Evolutionary conservation across 2,888 invertebrate species (phyloP).

Genomic region (Keiferia lycopersicella): DNA sequence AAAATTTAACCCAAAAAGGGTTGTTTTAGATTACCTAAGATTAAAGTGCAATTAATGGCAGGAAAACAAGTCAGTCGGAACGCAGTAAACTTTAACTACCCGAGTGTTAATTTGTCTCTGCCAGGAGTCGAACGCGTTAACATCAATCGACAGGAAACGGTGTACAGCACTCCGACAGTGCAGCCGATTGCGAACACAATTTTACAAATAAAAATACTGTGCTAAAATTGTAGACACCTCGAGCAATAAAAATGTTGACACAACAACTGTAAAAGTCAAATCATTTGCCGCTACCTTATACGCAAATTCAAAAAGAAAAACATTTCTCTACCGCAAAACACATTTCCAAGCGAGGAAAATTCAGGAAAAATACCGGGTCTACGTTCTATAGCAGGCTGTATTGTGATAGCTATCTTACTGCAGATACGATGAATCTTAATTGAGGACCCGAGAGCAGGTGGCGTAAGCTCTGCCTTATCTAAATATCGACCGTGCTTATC

Average conservation of each 20-base stretch:
- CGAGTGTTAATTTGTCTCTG: slow-evolving; percentile 22
- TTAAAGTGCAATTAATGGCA: slow-evolving; percentile 4
- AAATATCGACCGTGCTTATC: slow-evolving; percentile 27
- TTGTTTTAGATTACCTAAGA: background rate
- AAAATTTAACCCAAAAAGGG: background rate
- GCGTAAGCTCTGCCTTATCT: slow-evolving; percentile 30
- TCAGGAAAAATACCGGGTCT: slow-evolving; percentile 15
- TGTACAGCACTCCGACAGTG: slow-evolving; percentile 6
- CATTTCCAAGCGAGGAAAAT: slow-evolving; percentile 4
- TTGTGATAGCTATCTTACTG: slow-evolving; percentile 28
- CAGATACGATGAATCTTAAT: slow-evolving; percentile 30
- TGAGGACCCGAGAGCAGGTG: slow-evolving; percentile 30
- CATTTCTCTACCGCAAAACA: slow-evolving; percentile 4
- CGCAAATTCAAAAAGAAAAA: slow-evolving; percentile 16
- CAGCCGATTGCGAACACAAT: slow-evolving; percentile 4
- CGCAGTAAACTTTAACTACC: slow-evolving; percentile 21
- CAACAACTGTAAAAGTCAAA: slow-evolving; percentile 5
- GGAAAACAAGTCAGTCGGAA: slow-evolving; percentile 4
- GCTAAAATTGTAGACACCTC: background rate
- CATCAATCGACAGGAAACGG: slow-evolving; percentile 28
- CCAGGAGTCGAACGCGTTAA: slow-evolving; percentile 28
- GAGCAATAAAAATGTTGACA: background rate
- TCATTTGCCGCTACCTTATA: background rate
- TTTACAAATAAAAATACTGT: slow-evolving; percentile 4
- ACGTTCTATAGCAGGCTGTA: slow-evolving; percentile 17